Percentiles rank a stretch among this genome's conserved stretches.
Evolutionary conservation across 2,113 vertebrate species (phyloP).

Genomic region (Spea bombifrons): DNA sequence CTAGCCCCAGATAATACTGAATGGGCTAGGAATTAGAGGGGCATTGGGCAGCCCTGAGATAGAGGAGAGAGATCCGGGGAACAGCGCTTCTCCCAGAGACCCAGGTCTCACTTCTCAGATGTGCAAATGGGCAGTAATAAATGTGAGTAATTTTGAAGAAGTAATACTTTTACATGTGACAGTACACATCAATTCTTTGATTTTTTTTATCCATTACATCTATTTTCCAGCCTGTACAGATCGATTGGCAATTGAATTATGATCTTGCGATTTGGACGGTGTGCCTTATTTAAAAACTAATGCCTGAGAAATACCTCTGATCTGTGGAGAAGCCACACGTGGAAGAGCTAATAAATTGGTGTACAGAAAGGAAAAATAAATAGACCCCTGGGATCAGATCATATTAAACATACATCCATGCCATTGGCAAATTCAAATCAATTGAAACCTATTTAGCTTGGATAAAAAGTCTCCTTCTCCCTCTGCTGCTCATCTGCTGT

Average conservation of each 20-base stretch:
- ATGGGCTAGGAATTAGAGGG: too few species aligned
- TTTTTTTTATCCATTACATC: not conserved
- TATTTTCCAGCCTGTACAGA: not conserved
- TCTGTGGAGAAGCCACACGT: slow-evolving; percentile 40
- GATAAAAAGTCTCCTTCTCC: slow-evolving; percentile 66
- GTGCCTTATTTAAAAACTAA: not conserved
- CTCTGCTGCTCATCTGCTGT: slow-evolving; percentile 68
- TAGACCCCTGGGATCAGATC: slow-evolving; percentile 51
- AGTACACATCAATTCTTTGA: not conserved
- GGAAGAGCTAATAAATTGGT: slow-evolving; percentile 29
- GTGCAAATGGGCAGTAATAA: too few species aligned
- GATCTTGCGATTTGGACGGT: slow-evolving; percentile 16
- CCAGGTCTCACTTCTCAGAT: too few species aligned
- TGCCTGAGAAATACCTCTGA: slow-evolving; percentile 18
- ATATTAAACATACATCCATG: slow-evolving; percentile 60
- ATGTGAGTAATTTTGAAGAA: too few species aligned
- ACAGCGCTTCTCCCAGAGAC: too few species aligned
- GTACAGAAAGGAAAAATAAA: not conserved
- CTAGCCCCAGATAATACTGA: too few species aligned
- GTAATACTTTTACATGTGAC: not conserved
- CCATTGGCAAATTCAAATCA: slow-evolving; percentile 73
- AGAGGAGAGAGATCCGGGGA: too few species aligned
- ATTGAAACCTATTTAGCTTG: slow-evolving; percentile 72
- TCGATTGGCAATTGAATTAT: not conserved
- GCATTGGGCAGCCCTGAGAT: too few species aligned